phyloP scores from a whole-genome alignment of 2,113 vertebrate genomes.

The Phyllopteryx taeniolatus region DNA sequence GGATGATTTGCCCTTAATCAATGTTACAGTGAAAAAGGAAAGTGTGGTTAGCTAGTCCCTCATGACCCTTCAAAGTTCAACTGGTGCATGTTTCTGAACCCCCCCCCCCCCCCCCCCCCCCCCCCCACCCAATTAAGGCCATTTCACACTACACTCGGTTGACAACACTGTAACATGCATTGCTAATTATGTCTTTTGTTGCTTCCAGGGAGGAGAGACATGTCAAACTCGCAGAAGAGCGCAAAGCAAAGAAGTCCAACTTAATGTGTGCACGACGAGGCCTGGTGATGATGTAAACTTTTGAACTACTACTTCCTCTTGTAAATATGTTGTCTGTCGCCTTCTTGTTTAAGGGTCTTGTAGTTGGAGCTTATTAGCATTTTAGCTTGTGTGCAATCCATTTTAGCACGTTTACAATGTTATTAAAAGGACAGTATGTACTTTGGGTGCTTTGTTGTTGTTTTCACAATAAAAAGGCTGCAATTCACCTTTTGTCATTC shows the following conservation, averaged over 20 bases:
- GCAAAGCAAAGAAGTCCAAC: slow-evolving; percentile 1
- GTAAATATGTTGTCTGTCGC: neutral
- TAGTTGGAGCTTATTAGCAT: neutral
- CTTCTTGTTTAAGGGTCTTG: neutral
- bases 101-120: no score
- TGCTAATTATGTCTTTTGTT: neutral
- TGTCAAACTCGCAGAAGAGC: slow-evolving; percentile 1
- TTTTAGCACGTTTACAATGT: neutral
- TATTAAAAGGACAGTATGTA: neutral
- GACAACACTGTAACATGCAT: neutral
- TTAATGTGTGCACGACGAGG: slow-evolving; percentile 1
- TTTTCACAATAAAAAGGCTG: neutral
- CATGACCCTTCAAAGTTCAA: no score
- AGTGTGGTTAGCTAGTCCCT: no score
- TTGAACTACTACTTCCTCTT: neutral
- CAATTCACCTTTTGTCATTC: no score
- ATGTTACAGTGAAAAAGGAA: no score
- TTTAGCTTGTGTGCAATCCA: neutral
- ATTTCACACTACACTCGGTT: neutral
- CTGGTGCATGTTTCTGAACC: no score
- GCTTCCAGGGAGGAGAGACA: neutral
- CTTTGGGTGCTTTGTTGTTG: neutral
- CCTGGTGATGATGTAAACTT: neutral
- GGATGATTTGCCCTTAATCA: no score
- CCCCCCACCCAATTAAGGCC: no score